Evolutionary conservation across 35 echinoderm and acorn worm genomes (phyloP).

Genomic region (Ophioderma brevispina): DNA sequence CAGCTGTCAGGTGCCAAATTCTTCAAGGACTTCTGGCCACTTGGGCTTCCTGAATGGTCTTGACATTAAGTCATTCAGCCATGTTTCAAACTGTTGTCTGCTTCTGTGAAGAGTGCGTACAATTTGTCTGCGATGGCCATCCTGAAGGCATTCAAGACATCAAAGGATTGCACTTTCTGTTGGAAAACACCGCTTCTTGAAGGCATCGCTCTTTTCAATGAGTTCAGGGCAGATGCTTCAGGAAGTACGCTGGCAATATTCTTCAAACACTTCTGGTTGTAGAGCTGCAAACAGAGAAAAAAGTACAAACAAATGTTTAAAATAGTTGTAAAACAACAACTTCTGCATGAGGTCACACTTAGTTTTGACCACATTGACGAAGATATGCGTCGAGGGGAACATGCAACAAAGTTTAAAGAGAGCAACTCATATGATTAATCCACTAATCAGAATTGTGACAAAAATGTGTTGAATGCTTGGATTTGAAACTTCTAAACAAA

Average conservation of each 20-base stretch:
- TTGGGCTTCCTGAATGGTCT: too few species aligned
- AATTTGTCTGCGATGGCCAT: constrained; percentile 63
- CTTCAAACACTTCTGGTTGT: constrained; percentile 69
- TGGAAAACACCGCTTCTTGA: constrained; percentile 76
- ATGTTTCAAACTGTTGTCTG: constrained; percentile 62
- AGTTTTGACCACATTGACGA: too few species aligned
- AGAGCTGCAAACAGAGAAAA: constrained; percentile 60
- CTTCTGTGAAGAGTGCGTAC: constrained; percentile 37
- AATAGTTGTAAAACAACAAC: too few species aligned
- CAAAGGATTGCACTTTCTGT: constrained; percentile 42
- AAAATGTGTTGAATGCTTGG: too few species aligned
- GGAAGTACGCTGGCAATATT: constrained; percentile 92
- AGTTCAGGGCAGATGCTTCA: constrained; percentile 75
- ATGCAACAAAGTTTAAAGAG: not conserved
- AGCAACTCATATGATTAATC: not conserved
- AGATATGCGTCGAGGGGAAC: too few species aligned
- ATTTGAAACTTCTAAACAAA: too few species aligned
- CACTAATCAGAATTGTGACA: too few species aligned
- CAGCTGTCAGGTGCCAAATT: too few species aligned
- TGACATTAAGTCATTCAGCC: too few species aligned
- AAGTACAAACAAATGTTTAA: not conserved
- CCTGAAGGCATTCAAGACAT: constrained; percentile 44
- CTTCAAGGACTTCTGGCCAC: too few species aligned
- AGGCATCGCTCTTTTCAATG: constrained; percentile 78
- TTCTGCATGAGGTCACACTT: too few species aligned